Evolutionary conservation across 2,113 vertebrate genomes (phyloP), one percentile per base, ranked within the genome.

Genomic region (Isichthys henryi): DNA sequence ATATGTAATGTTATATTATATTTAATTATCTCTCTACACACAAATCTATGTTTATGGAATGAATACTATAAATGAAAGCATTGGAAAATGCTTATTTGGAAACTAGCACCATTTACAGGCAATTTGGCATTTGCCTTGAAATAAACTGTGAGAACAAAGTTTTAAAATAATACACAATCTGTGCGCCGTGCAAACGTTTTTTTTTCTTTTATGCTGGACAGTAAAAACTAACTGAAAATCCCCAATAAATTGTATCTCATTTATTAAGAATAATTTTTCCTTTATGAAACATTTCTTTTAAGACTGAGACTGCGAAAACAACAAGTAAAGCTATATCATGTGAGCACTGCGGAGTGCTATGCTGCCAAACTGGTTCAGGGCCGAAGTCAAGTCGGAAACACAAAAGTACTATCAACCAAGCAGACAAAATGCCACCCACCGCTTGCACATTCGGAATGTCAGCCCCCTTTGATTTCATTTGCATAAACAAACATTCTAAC

Each of bases 401-500:
- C 89, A 86, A 77, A 89, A 89, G 82, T 56, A 58, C 31, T 35
- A 90, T 45, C 85, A 45, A 77, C 89, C 85, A 35, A 52, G 74
- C 52, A 31, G 35, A 56, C 77, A 83, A 87, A 88, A 90, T 90
- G 39, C 52, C 90, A 88, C 87, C 90, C 74, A 88, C 74, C n/a
- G 56, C 70, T 50, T 50, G 53, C 66, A 88, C 87, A 66, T 84
- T 88, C 31, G 87, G 90, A 90, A 90, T 88, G 89, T 87, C 86
- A 80, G 46, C 31, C 85, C 66, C 89, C 53, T 80, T 88, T 82
- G 89, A 88, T 58, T 52, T 85, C 31, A 90, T 90, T 90, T 90
- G 62, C 90, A 90, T 90, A 86, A 87, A 86, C 87, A 91, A 86
- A 90, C 89, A 91, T 46, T 66, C 86, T 53, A 43, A 50, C 88